Evolutionary conservation across 2,888 invertebrate genomes (phyloP).

Genomic region (Drosophila parthenogenetica): DNA sequence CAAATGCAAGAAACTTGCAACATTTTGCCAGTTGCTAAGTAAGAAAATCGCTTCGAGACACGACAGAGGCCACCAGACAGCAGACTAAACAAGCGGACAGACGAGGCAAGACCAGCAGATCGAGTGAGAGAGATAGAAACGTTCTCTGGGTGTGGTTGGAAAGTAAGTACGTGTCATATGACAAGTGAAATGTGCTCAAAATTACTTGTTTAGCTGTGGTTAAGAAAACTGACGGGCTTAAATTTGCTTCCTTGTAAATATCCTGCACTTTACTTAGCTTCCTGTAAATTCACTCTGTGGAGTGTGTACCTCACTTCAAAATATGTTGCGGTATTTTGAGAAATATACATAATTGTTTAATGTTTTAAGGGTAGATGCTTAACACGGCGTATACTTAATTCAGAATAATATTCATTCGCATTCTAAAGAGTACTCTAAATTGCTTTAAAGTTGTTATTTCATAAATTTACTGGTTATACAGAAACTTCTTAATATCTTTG

Average conservation of each 20-base stretch:
- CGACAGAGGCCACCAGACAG: conserved; percentile 17
- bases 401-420: too few relatives aligned
- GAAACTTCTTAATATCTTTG: too few relatives aligned
- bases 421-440: too few relatives aligned
- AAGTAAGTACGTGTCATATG: conserved; percentile 74
- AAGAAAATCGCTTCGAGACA: conserved; percentile 75
- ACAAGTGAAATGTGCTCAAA: conserved; percentile 79
- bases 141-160: conserved; percentile 20
- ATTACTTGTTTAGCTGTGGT: conserved; percentile 77
- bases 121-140: neutral
- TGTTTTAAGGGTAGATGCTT: conserved; percentile 15
- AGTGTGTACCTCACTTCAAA: conserved; percentile 42
- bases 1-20: conserved; percentile 64
- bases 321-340: conserved; percentile 34
- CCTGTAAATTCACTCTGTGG: conserved; percentile 64
- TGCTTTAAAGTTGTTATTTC: neutral
- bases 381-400: conserved; percentile 22
- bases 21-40: conserved; percentile 68
- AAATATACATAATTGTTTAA: conserved; percentile 23
- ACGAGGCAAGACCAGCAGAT: neutral
- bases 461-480: too few relatives aligned
- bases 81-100: neutral
- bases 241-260: conserved; percentile 1
- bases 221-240: conserved; percentile 53
- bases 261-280: conserved; percentile 31